Evolutionary conservation across 2,888 invertebrate species (phyloP).

Genomic region (Hemithea aestivaria): DNA sequence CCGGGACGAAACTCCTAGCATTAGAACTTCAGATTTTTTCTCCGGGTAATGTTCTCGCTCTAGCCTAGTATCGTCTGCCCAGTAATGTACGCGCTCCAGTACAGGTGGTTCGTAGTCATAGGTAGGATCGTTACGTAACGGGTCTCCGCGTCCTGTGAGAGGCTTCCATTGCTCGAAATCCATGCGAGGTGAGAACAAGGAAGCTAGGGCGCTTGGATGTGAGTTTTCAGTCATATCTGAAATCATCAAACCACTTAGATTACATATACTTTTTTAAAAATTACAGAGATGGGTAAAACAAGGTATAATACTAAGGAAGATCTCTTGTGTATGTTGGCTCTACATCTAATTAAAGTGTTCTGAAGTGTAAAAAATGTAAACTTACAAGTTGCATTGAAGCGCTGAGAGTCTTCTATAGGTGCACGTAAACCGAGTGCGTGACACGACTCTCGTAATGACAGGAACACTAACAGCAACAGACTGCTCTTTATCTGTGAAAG

Average conservation of each 20-base stretch:
- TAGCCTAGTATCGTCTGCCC: conserved; percentile 83
- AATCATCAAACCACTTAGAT: conserved; percentile 33
- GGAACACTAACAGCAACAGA: conserved; percentile 23
- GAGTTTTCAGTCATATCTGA: conserved; percentile 48
- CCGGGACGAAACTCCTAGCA: conserved; percentile 84
- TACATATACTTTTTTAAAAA: too few relatives aligned
- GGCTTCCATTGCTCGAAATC: conserved; percentile 93
- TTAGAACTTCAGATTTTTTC: conserved; percentile 84
- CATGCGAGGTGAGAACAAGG: conserved; percentile 85
- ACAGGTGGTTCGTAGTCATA: conserved; percentile 92
- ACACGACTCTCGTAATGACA: conserved; percentile 4
- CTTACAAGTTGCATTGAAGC: conserved; percentile 18
- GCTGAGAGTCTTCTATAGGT: conserved; percentile 9
- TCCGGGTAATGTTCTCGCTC: conserved; percentile 73
- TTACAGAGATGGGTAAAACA: too few relatives aligned
- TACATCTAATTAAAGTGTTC: too few relatives aligned
- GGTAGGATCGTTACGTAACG: conserved; percentile 90
- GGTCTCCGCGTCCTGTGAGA: conserved; percentile 86
- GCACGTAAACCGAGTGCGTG: conserved; percentile 10
- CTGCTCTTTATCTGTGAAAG: conserved; percentile 21
- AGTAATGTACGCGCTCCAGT: conserved; percentile 87
- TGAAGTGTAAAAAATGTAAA: conserved; percentile 1
- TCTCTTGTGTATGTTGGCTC: too few relatives aligned
- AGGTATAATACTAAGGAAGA: too few relatives aligned
- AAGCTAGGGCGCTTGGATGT: conserved; percentile 44